Base-by-base conservation (phyloP, 2,113 vertebrate species). In the Thunnus maccoyii region DNA sequence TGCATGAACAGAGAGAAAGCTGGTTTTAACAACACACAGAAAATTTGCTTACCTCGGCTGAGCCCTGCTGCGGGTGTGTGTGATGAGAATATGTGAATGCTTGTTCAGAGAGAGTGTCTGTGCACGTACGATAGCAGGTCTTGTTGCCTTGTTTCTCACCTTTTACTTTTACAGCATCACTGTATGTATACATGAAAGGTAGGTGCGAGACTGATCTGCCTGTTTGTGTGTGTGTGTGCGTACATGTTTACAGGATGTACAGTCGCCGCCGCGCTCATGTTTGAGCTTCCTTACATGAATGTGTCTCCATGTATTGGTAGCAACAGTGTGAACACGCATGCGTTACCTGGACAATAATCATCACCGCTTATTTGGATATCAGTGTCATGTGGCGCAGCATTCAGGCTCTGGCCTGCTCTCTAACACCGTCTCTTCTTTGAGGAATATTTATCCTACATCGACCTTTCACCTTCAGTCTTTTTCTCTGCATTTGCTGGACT, bases 21-120 rank as follows among this genome's bases (percentile, higher is more conserved):
- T 80, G 77, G 20, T 86, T 84, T 71, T 55, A 63, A 25, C 72
- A 83, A 57, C 68, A 57, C 68, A 50, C 52, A 30, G 36, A 75
- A 47, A n/a, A 67, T 84, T 66, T 89, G 88, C 79, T 88, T 88
- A 75, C 71, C 56, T 88, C 87, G 84, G 85, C 79, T 70, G 66
- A 72, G 50, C 57, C 1, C 12, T 14, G 70, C 50, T n/a, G 50
- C 4, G 14, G 51, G 36, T 80, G 68, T 41, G 71, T 66, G 56
- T 71, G 76, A 78, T 80, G 86, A 65, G 67, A 69, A 44, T 48
- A 22, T n/a, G 12, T 2, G 64, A 76, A 41, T 27, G 66, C n/a
- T 46, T 1, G 41, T 50, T 61, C 5, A 1, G 25, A 50, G 66
- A 60, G 8, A 54, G 52, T 9, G 41, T n/a, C 17, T 52, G 76